phyloP scores from a whole-genome alignment of 1,140 invertebrate species.

The Drosophila nebulosa region DNA sequence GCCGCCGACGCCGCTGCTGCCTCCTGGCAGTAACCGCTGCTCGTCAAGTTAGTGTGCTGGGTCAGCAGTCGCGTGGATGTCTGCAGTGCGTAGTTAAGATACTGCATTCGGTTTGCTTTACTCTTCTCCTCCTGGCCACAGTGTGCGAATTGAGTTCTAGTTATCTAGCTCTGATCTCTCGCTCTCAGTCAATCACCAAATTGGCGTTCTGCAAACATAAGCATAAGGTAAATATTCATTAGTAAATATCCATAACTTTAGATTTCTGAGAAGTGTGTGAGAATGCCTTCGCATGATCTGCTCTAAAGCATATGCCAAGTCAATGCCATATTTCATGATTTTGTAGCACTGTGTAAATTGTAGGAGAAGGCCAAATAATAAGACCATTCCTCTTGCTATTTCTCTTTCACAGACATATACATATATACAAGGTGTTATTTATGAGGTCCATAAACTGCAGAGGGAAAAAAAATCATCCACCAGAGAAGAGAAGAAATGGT shows the following conservation, averaged over 20 bases:
- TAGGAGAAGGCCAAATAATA: background rate
- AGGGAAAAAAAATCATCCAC: slow-evolving; percentile 1
- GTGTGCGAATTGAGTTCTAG: slow-evolving; percentile 57
- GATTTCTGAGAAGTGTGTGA: background rate
- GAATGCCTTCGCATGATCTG: background rate
- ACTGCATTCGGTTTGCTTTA: slow-evolving; percentile 80
- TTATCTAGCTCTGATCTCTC: background rate
- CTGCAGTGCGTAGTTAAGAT: slow-evolving; percentile 80
- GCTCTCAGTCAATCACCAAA: background rate
- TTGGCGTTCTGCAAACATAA: slow-evolving; percentile 33
- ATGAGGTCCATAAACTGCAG: slow-evolving; percentile 62
- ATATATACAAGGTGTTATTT: slow-evolving; percentile 62
- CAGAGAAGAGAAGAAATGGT: slow-evolving; percentile 49
- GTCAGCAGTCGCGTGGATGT: slow-evolving; percentile 79
- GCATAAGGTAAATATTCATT: too few species aligned
- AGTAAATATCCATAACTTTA: background rate
- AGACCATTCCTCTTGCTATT: background rate
- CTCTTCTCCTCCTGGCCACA: slow-evolving; percentile 65
- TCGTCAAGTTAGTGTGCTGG: slow-evolving; percentile 47
- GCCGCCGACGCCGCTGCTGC: slow-evolving; percentile 19
- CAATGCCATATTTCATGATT: background rate
- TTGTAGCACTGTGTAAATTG: background rate
- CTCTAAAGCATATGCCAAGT: background rate
- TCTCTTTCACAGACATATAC: background rate
- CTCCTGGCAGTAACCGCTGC: slow-evolving; percentile 38